Evolutionary conservation across 2,888 invertebrate species (phyloP), one percentile per base, ranked within the genome.

Genomic region (Petrolisthes manimaculis): DNA sequence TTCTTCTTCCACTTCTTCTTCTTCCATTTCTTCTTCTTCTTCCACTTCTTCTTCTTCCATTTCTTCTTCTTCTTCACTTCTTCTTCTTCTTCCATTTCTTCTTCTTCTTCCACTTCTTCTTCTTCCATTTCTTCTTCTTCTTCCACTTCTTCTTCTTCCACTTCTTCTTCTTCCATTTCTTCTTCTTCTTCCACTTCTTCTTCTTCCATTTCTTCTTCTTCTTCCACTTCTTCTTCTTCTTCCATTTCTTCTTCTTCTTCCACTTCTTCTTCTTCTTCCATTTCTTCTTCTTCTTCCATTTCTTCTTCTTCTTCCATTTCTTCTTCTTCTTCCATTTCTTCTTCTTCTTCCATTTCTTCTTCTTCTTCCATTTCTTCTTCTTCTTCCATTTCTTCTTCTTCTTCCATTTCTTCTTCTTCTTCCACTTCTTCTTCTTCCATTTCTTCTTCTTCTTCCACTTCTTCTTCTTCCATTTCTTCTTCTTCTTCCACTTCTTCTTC

Each of bases 271-370:
- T n/a, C 3, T 24, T 53, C 78, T 14, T 24, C 37, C 77, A 5
- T 24, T 37, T 37, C 5, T 37, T 37, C 77, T 77, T 37, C 37
- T n/a, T 24, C 37, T 75, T 37, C 37, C 75, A 12, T 37, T 75
- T 37, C 37, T 51, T 53, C 53, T 53, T 53, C 18, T 53, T 78
- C 78, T 78, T 53, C 53, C 78, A 51, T 53, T 21, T 55, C 54
- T 9, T 79, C 79, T 55, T 54, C 55, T 55, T 55, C 79, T 55
- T 55, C 51, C 79, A 24, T 55, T 79, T 51, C 67, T 67, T 37
- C 67, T 18, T 67, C 12, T 37, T 82, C 87, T n/a, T 54, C 67
- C 83, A 83, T 79, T 84, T 84, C 82, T 78, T 87, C 83, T 77
- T 80, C 74, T 54, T 81, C 37, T 81, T 56, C 24, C 55, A 54